Evolutionary conservation across 2,888 invertebrate species (phyloP), one percentile per base, ranked within the genome.

Genomic region (Anodontia alba): DNA sequence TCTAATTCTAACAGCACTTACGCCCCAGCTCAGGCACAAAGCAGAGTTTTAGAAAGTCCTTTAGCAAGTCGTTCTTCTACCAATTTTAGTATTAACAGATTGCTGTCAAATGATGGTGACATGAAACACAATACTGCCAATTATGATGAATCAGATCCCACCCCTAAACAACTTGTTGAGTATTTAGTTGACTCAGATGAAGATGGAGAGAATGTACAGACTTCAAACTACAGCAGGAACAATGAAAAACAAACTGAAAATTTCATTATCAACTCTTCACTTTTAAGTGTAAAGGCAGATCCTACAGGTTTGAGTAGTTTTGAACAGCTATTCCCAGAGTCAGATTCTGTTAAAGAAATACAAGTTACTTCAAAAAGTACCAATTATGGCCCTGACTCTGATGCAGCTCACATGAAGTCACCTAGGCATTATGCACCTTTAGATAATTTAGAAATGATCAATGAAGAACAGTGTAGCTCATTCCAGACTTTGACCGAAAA

Each of bases 151-250:
- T 17, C 20, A 17, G 33, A 62, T 3, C 33, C 26, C 7, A 33
- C 17, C 17, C 62, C 31, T 20, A 62, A 62, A 33, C 31, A 31
- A 33, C 33, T 62, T 20, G 62, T 62, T 3, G 62, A 31, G 33
- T 62, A 62, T 62, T 33, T 33, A 17, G 62, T 29, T 31, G 62
- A 62, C 5, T 62, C 62, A 33, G 62, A 62, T 62, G 62, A 62
- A 12, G 62, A 62, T 12, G 17, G 17, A 1, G 62, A 62, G 15
- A 62, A 1, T 26, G 12, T 7, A n/a, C 54, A 26, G 26, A 2
- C 54, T 26, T 3, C 7, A 8, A 3, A 20, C 49, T 5, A 20
- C 49, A 49, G n/a, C 17, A 3, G 49, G 17, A 54, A 54, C 26
- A 26, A 54, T 26, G 26, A 26, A 1, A 46, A 46, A 20, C 26